A percentile compares a stretch with the other conserved stretches of the same genome.
Conservation (phyloP, 2,113 vertebrate genomes). For the Centropristis striata region DNA sequence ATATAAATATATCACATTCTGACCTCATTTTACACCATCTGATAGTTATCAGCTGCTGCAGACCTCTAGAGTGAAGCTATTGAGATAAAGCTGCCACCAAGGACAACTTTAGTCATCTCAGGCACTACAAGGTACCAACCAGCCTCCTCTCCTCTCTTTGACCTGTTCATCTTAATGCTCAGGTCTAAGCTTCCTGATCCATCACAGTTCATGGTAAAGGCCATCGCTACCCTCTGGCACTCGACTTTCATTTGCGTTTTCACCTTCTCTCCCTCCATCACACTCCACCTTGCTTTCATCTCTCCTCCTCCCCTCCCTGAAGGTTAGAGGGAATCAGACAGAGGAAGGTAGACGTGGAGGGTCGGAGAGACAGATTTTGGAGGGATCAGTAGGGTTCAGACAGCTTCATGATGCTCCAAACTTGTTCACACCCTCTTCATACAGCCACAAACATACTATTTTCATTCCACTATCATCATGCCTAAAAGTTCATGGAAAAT, state of each 20-base stretch:
- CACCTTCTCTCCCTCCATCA: conserved; percentile 31
- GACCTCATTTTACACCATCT: not conserved
- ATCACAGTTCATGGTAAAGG: conserved; percentile 60
- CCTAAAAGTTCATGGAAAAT: not conserved
- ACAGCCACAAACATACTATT: not conserved
- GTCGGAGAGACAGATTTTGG: not conserved
- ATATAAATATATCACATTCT: too few species aligned
- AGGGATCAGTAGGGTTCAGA: conserved; percentile 6
- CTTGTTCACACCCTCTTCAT: not conserved
- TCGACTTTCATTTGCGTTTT: conserved; percentile 55
- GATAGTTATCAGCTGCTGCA: not conserved
- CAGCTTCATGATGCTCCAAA: not conserved
- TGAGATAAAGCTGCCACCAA: conserved; percentile 2
- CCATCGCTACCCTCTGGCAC: conserved; percentile 50
- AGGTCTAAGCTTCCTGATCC: conserved; percentile 40
- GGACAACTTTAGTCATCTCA: not conserved
- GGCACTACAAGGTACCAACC: not conserved
- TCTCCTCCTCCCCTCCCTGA: conserved; percentile 25
- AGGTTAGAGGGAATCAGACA: conserved; percentile 13
- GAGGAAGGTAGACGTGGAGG: conserved; percentile 6
- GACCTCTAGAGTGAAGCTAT: not conserved
- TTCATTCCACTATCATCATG: not conserved
- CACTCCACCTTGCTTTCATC: conserved; percentile 39
- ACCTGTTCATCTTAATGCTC: conserved; percentile 31
- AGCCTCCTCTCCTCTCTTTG: conserved; percentile 1